phyloP scores from a whole-genome alignment of 1,140 invertebrate species.

The Maconellicoccus hirsutus region DNA sequence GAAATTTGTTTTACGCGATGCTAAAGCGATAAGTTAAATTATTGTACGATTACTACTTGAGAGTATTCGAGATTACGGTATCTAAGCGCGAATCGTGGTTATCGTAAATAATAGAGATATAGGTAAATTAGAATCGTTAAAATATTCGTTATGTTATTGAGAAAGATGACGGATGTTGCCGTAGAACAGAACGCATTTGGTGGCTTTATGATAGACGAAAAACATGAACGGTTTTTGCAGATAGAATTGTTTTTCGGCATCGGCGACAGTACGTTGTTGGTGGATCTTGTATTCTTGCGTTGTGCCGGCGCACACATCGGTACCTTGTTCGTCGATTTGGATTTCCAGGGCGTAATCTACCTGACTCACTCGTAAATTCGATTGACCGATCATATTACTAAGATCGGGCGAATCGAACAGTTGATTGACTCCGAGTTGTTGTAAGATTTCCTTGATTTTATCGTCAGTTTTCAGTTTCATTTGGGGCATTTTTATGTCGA shows the following conservation, averaged over 20 bases:
- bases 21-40: too few species aligned
- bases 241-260: not conserved
- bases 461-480: not conserved
- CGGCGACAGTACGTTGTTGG: not conserved
- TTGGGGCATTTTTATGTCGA: conserved; percentile 11
- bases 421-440: not conserved
- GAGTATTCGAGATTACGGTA: too few species aligned
- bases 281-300: not conserved
- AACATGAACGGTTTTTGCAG: not conserved
- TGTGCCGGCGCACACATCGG: not conserved
- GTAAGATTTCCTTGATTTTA: not conserved
- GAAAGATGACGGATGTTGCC: not conserved
- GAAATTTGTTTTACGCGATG: too few species aligned
- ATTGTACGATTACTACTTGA: too few species aligned
- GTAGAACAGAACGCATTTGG: not conserved
- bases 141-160: not conserved
- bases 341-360: not conserved
- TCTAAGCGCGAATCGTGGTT: too few species aligned
- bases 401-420: not conserved
- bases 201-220: not conserved
- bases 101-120: too few species aligned
- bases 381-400: not conserved
- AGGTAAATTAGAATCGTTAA: too few species aligned
- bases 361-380: not conserved
- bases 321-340: not conserved